phyloP scores from a whole-genome alignment of 2,888 invertebrate genomes.

The Ophion obscuratus region DNA sequence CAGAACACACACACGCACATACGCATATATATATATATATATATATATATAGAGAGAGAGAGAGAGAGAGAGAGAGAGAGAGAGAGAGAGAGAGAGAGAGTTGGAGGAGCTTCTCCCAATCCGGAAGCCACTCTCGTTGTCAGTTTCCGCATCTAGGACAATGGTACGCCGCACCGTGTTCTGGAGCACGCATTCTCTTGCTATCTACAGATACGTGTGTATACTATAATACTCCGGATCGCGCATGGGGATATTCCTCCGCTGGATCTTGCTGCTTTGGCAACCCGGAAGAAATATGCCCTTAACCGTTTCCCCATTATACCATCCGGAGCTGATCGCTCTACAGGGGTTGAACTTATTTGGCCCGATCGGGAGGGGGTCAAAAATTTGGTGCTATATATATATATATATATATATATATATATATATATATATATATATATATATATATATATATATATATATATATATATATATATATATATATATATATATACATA shows the following conservation, averaged over 20 bases:
- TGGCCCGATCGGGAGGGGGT: conserved; percentile 73
- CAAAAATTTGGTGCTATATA: conserved; percentile 40
- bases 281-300: conserved; percentile 79
- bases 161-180: conserved; percentile 74
- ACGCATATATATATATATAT: background rate
- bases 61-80: too few species aligned
- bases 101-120: conserved; percentile 40
- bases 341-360: conserved; percentile 74
- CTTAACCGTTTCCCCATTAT: conserved; percentile 81
- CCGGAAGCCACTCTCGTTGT: conserved; percentile 73
- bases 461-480: background rate
- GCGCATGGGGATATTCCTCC: conserved; percentile 64
- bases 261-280: conserved; percentile 68
- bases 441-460: background rate
- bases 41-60: background rate
- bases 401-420: background rate
- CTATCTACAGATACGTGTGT: conserved; percentile 19
- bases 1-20: background rate
- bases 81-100: background rate
- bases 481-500: background rate
- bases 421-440: background rate
- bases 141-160: conserved; percentile 79
- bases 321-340: conserved; percentile 71
- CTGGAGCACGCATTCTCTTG: conserved; percentile 49
- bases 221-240: conserved; percentile 65